phyloP scores from a whole-genome alignment of 2,113 vertebrate species.

The Orthonyx spaldingii region DNA sequence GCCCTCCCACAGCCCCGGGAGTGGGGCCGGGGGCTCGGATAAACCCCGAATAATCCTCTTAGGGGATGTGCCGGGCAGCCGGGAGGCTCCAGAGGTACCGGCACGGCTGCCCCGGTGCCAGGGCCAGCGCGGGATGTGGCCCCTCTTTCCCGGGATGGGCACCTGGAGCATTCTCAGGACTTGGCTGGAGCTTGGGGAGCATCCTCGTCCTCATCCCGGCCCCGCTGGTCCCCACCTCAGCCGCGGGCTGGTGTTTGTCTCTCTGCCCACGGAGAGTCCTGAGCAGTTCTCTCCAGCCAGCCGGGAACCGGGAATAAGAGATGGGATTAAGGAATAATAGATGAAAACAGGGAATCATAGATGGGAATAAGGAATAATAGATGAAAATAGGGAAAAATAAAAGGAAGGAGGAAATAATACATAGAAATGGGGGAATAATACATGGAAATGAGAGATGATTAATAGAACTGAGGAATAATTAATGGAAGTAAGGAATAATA shows the following conservation, averaged over 20 bases:
- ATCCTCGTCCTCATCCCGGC: background rate
- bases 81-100: background rate
- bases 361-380: background rate
- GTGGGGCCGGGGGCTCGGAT: background rate
- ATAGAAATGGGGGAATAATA: background rate
- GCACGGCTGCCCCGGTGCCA: background rate
- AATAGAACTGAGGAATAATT: background rate
- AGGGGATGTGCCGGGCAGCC: background rate
- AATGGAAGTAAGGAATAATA: too few species aligned
- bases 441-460: background rate
- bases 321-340: background rate
- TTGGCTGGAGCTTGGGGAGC: background rate
- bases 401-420: background rate
- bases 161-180: background rate
- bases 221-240: fast-evolving
- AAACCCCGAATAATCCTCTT: background rate
- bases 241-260: fast-evolving
- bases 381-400: background rate
- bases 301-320: background rate
- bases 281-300: background rate
- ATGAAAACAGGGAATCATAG: background rate
- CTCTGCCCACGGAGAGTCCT: background rate
- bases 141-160: background rate
- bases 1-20: background rate
- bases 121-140: fast-evolving